A percentile compares a stretch with the other conserved stretches of the same genome.
Conservation (phyloP, 1,140 invertebrate species). For the Pachyrhynchus sulphureomaculatus region DNA sequence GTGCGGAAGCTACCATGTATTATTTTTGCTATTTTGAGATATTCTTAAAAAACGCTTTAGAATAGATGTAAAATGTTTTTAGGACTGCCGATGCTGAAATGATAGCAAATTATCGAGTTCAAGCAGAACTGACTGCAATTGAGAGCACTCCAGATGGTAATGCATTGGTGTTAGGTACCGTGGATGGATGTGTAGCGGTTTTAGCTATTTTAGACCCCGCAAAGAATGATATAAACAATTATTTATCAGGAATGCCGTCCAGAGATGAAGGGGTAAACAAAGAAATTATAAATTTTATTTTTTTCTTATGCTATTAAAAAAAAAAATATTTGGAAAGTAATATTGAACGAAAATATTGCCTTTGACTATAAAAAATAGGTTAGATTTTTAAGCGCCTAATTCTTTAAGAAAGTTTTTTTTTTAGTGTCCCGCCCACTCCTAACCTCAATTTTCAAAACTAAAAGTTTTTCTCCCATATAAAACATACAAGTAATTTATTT, state of each 20-base stretch:
- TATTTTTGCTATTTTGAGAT: too few relatives aligned
- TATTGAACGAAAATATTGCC: too few relatives aligned
- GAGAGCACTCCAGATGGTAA: conserved; percentile 80
- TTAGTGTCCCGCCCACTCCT: neutral
- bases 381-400: too few relatives aligned
- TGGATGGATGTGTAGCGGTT: conserved; percentile 93
- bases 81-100: conserved; percentile 83
- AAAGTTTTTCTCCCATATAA: too few relatives aligned
- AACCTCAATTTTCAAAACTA: neutral
- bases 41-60: neutral
- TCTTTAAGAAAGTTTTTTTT: neutral
- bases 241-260: conserved; percentile 67
- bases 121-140: conserved; percentile 86
- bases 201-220: conserved; percentile 84
- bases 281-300: neutral
- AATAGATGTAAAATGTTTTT: conserved; percentile 23
- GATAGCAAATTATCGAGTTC: conserved; percentile 90
- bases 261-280: conserved; percentile 66
- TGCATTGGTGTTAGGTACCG: conserved; percentile 83
- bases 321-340: too few relatives aligned
- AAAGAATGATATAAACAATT: conserved; percentile 64
- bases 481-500: too few relatives aligned
- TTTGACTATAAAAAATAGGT: too few relatives aligned
- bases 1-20: too few relatives aligned
- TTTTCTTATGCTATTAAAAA: too few relatives aligned